These are phyloP conservation scores for Matsumyia berberina DNA, from an alignment of 2,888 invertebrate genomes.

Conservation along the genomic window DNA sequence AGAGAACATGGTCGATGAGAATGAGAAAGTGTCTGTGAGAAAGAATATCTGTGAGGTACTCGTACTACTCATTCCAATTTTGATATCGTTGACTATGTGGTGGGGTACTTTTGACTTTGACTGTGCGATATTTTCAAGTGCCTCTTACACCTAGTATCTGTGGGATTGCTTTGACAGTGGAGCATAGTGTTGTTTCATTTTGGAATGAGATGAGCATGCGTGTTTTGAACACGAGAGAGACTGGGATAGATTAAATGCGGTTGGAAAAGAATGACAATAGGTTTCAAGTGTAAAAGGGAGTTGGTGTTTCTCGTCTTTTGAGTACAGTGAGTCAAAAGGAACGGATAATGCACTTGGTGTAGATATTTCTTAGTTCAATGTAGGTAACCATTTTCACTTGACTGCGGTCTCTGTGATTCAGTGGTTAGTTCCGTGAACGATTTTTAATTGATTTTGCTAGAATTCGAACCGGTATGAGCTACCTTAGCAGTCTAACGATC, in stretches of 20 bases:
- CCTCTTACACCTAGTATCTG: constrained; percentile 8
- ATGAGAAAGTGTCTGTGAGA: too few relatives aligned
- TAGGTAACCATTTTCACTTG: neutral
- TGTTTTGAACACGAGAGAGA: constrained; percentile 14
- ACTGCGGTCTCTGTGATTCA: too few relatives aligned
- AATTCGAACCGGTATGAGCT: too few relatives aligned
- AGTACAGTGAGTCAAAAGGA: constrained; percentile 50
- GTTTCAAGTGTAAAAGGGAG: constrained; percentile 50
- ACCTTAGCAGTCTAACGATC: too few relatives aligned
- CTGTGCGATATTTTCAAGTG: constrained; percentile 35
- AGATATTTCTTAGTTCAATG: too few relatives aligned
- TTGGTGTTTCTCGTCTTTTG: constrained; percentile 6
- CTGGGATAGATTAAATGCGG: constrained; percentile 23
- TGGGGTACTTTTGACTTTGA: constrained; percentile 42
- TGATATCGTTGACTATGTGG: constrained; percentile 8
- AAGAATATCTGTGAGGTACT: constrained; percentile 48
- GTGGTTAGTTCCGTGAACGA: too few relatives aligned
- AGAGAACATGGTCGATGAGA: constrained; percentile 7
- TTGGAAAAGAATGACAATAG: constrained; percentile 42
- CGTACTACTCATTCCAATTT: neutral
- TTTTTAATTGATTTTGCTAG: too few relatives aligned
- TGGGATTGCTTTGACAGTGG: constrained; percentile 68
- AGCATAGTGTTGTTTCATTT: constrained; percentile 49
- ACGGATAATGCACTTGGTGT: neutral
- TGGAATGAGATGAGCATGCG: constrained; percentile 68